phyloP scores from a whole-genome alignment of 2,797 vertebrate genomes.

The Microctenopoma steveboyesi region DNA sequence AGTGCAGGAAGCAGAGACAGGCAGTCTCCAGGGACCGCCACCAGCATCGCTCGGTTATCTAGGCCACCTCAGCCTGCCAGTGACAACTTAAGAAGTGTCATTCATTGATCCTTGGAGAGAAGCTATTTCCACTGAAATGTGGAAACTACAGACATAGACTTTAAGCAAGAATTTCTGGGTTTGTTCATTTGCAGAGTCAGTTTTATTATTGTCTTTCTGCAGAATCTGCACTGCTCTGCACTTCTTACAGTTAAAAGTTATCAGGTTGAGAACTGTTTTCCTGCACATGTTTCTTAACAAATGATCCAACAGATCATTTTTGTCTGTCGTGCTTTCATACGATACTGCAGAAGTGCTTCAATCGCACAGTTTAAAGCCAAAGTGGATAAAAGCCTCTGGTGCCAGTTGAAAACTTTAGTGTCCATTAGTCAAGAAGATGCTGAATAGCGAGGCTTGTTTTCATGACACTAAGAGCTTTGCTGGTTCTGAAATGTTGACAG shows the following conservation, averaged over 20 bases:
- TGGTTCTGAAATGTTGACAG: not conserved
- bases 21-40: conserved; percentile 52
- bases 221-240: not conserved
- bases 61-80: conserved; percentile 70
- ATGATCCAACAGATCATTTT: not conserved
- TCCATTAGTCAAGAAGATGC: not conserved
- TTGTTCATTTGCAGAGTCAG: not conserved
- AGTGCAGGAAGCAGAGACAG: conserved; percentile 54
- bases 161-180: not conserved
- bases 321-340: not conserved
- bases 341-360: not conserved
- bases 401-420: not conserved
- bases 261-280: not conserved
- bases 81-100: conserved; percentile 64
- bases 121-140: conserved; percentile 49
- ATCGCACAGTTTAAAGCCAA: not conserved
- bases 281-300: not conserved
- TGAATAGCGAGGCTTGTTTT: not conserved
- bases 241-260: not conserved
- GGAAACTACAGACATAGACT: conserved; percentile 5
- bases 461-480: not conserved
- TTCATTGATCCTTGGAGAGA: conserved; percentile 48
- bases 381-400: not conserved
- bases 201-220: not conserved
- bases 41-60: conserved; percentile 61